Percentiles rank a stretch among this genome's conserved stretches.
Conservation (phyloP, 2,113 vertebrate genomes). For the Nesogale talazaci region DNA sequence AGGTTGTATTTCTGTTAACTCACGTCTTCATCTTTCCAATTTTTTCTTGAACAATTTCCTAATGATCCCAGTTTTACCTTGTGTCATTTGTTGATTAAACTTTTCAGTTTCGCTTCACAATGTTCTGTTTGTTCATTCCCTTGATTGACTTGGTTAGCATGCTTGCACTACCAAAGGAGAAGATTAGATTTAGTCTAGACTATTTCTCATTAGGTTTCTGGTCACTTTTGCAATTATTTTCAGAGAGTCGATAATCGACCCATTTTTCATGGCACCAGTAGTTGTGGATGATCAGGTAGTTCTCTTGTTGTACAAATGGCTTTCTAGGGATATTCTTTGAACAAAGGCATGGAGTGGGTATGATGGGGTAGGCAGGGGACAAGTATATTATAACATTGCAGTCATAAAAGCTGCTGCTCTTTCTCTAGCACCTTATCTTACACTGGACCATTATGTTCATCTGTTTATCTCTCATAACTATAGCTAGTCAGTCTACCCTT, state of each 20-base stretch:
- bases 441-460: not conserved
- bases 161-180: conserved; percentile 6
- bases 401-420: not conserved
- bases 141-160: conserved; percentile 15
- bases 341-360: not conserved
- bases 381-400: not conserved
- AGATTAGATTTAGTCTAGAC: not conserved
- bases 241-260: not conserved
- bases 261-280: not conserved
- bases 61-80: conserved; percentile 34
- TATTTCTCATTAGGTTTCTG: conserved; percentile 38
- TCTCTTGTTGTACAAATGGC: not conserved
- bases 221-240: not conserved
- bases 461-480: conserved; percentile 42
- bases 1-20: not conserved
- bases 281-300: not conserved
- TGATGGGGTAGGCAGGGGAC: not conserved
- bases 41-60: conserved; percentile 62
- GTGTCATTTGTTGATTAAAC: conserved; percentile 53
- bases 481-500: not conserved
- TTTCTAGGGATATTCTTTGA: conserved; percentile 16
- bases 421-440: not conserved
- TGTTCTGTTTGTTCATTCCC: conserved; percentile 23
- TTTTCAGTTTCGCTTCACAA: conserved; percentile 48
- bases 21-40: not conserved